These are phyloP conservation scores for Sibirionetta formosa DNA, from an alignment of 2,797 vertebrate genomes.

Conservation along the genomic window DNA sequence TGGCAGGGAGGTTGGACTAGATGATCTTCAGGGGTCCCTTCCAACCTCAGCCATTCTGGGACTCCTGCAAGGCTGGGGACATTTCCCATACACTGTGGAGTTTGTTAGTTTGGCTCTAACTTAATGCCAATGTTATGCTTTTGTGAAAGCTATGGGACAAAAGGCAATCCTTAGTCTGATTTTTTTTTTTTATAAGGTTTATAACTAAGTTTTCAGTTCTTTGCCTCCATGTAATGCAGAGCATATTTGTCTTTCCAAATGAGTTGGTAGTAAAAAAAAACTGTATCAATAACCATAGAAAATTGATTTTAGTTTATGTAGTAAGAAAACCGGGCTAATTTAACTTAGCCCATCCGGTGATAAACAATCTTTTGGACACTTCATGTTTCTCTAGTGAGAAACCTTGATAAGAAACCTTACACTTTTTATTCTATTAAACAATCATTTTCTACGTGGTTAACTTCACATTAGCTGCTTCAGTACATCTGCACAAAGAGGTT, in stretches of 20 bases:
- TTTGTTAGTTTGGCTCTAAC: background rate
- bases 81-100: background rate
- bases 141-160: background rate
- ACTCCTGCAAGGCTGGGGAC: background rate
- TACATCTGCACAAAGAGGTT: background rate
- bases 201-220: background rate
- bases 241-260: background rate
- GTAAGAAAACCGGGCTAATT: background rate
- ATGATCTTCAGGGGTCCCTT: too few species aligned
- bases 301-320: background rate
- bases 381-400: background rate
- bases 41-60: too few species aligned
- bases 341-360: background rate
- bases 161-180: background rate
- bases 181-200: background rate
- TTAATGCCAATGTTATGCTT: background rate
- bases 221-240: background rate
- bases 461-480: background rate
- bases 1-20: too few species aligned
- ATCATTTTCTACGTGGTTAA: background rate
- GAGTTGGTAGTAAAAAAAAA: background rate
- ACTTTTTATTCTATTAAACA: conserved; percentile 4
- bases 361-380: background rate
- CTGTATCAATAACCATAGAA: background rate
- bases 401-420: background rate